Evolutionary conservation across 1,140 invertebrate species (phyloP), one percentile per base, ranked within the genome.

Genomic region (Ladona fulva): DNA sequence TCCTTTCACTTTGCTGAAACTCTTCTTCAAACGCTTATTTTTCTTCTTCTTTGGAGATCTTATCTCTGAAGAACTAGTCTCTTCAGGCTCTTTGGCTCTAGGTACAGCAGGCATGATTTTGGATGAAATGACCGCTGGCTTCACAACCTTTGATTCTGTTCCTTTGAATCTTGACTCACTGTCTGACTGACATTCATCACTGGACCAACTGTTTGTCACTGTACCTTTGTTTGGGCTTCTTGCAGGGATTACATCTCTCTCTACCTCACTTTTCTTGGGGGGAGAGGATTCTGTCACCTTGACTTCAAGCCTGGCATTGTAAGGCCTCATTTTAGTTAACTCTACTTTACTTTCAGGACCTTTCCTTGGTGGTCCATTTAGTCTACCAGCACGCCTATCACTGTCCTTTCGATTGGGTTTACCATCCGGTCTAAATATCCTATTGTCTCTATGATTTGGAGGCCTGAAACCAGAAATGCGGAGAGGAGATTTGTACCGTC

Each of bases 41-140:
- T 66, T 66, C 14, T 66, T 66, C 52, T 66, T 66, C n/a, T 66
- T 66, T 66, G 52, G 52, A 66, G 52, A 66, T 66, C n/a, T 66
- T 22, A 1, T 22, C 14, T 66, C 52, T 6, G 52, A 22, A 5
- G 52, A 22, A 66, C 16, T 66, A 3, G n/a, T 6, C 14, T 66
- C 52, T 66, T 66, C 52, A 5, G 14, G 1, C 5, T 66, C 52
- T 12, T 22, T 66, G n/a, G n/a, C 3, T 22, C 52, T 66, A 66
- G 52, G 14, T 3, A 12, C 16, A 6, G 12, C 52, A 66, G 52
- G 3, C 14, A 22, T 16, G 16, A 22, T 66, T 37, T 37, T 37
- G 29, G 29, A 37, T 37, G 29, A 37, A 37, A 37, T 37, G 14
- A 66, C 52, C 1, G 12, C n/a, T 16, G 52, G 52, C 52, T 66